Conservation (phyloP, 2,797 vertebrate species). For the Manis javanica region DNA sequence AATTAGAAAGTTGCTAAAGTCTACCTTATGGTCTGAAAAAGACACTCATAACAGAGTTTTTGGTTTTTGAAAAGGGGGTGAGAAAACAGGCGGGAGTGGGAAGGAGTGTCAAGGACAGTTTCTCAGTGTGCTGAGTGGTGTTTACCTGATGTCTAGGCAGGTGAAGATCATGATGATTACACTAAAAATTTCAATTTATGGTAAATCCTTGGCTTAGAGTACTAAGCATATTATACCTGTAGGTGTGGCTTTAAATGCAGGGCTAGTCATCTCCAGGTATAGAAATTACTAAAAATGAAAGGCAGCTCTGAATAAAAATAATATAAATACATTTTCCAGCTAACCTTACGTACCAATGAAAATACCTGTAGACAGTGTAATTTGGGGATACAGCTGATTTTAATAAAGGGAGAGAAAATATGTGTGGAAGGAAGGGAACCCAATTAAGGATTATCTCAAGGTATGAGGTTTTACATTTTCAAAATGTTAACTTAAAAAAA, state of each 20-base stretch:
- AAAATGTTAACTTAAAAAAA: slow-evolving; percentile 69
- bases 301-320: slow-evolving; percentile 43
- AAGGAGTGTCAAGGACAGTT: slow-evolving; percentile 35
- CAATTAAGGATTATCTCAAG: slow-evolving; percentile 44
- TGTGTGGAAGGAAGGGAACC: slow-evolving; percentile 73
- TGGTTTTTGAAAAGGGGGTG: slow-evolving; percentile 59
- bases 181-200: slow-evolving; percentile 37
- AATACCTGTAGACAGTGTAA: slow-evolving; percentile 54
- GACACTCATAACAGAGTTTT: slow-evolving; percentile 59
- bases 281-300: slow-evolving; percentile 59
- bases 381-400: slow-evolving; percentile 62
- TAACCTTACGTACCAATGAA: slow-evolving; percentile 54
- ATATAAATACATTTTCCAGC: slow-evolving; percentile 55
- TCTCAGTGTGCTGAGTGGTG: slow-evolving; percentile 64
- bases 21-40: slow-evolving; percentile 72
- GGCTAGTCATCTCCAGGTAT: slow-evolving; percentile 49
- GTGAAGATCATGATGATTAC: slow-evolving; percentile 48
- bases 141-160: slow-evolving; percentile 60
- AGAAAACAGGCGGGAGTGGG: not conserved
- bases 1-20: slow-evolving; percentile 70
- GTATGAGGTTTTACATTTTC: slow-evolving; percentile 71
- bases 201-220: slow-evolving; percentile 54
- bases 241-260: slow-evolving; percentile 51
- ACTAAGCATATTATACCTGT: slow-evolving; percentile 30
- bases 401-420: slow-evolving; percentile 1